These are phyloP conservation scores for Apotomis betuletana DNA, from an alignment of 2,888 invertebrate species.

Conservation along the genomic window DNA sequence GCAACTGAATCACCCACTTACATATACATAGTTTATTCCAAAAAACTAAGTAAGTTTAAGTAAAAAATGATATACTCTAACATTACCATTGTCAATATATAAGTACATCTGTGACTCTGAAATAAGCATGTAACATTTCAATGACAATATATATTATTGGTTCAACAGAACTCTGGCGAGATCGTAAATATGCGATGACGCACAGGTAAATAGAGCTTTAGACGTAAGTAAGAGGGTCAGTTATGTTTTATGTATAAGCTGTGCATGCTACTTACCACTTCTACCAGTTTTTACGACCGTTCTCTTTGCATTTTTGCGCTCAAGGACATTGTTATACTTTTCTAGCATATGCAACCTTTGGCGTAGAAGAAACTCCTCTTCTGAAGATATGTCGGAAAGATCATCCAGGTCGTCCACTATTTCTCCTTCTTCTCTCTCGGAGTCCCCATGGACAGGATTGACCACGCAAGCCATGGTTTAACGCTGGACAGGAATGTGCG, in stretches of 20 bases:
- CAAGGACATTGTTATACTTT: slow-evolving; percentile 78
- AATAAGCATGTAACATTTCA: neutral
- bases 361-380: slow-evolving; percentile 75
- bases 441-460: slow-evolving; percentile 61
- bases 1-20: too few species aligned
- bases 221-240: neutral
- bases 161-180: too few species aligned
- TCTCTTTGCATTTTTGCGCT: slow-evolving; percentile 74
- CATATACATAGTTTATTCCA: too few species aligned
- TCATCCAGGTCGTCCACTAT: slow-evolving; percentile 75
- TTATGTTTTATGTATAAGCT: neutral
- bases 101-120: neutral
- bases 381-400: slow-evolving; percentile 78
- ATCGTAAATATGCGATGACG: neutral
- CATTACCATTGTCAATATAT: neutral
- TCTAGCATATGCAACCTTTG: slow-evolving; percentile 76
- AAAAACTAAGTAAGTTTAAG: neutral
- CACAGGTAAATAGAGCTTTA: neutral
- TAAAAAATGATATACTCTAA: neutral
- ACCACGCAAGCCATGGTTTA: slow-evolving; percentile 64
- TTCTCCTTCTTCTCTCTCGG: slow-evolving; percentile 80
- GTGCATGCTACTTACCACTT: slow-evolving; percentile 58
- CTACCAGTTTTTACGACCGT: slow-evolving; percentile 51
- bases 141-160: neutral
- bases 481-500: slow-evolving; percentile 10